Base-by-base conservation (phyloP, 2,888 invertebrate species). In the Stegana nigrithorax region DNA sequence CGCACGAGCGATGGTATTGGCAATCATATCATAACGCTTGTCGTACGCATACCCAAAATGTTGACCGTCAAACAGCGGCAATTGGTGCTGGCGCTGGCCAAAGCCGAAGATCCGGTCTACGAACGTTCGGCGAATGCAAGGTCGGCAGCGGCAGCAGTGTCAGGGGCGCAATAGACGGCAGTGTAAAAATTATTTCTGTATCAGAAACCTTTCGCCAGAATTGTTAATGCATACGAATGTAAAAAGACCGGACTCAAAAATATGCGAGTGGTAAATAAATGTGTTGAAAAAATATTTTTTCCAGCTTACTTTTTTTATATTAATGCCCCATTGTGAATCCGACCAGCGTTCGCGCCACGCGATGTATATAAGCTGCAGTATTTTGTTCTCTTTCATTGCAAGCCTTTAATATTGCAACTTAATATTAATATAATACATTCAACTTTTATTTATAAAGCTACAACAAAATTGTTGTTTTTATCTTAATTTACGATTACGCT, bases 321-420 rank as follows among this genome's bases (percentile, higher is more conserved):
- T 94, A 71, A 96, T 96, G 39, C 96, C 96, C 97, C 97, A 97
- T 86, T 96, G 95, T 47, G 96, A 90, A 84, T 97, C 97, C 1
- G 93, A 92, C 97, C 97, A 97, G 65, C 97, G 88, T 86, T 97
- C 97, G 73, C 96, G 89, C 97, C 97, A 98, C 53, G 97, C 97
- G 83, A 84, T 82, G 27, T 85, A 76, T 58, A 86, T 79, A 67
- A 84, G 81, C 60, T 83, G 73, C 84, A 93, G 92, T 92, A 93
- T 93, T 72, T 87, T 83, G 61, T 74, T 81, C 62, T 85, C 83
- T 72, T 83, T 84, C 84, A 84, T 84, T 65, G 66, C 64, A 23
- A 32, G 32, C 32, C 12, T 32, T 32, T 12, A 32, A 5, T n/a
- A n/a, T n/a, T n/a, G n/a, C n/a, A n/a, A n/a, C n/a, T n/a, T n/a